Evolutionary conservation across 2,797 vertebrate species (phyloP).

Genomic region (Epinephelus malabaricus): DNA sequence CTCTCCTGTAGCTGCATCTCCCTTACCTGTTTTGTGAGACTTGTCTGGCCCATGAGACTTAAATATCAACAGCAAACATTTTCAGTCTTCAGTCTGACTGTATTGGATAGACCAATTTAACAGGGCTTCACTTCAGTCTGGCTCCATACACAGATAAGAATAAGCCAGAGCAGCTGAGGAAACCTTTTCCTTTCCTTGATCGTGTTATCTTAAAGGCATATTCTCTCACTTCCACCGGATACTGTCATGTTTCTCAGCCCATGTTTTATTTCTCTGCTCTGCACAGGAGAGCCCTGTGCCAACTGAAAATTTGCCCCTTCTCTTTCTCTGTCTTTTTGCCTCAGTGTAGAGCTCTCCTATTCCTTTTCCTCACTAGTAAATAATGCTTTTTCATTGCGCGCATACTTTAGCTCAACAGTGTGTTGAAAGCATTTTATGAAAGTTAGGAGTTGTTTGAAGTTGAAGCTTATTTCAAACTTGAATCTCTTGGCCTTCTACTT

Average conservation of each 20-base stretch:
- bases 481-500: conserved; percentile 69
- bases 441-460: conserved; percentile 79
- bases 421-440: conserved; percentile 77
- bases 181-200: conserved; percentile 66
- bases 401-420: conserved; percentile 50
- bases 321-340: conserved; percentile 50
- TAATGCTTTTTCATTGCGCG: conserved; percentile 83
- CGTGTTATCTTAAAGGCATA: conserved; percentile 69
- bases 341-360: conserved; percentile 37
- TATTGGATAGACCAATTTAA: conserved; percentile 53
- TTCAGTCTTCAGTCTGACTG: conserved; percentile 24
- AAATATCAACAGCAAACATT: conserved; percentile 38
- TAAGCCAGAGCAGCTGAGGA: conserved; percentile 47
- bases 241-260: conserved; percentile 70
- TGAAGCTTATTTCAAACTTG: conserved; percentile 65
- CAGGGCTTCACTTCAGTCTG: conserved; percentile 53
- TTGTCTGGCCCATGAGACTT: conserved; percentile 16
- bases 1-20: background rate
- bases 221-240: conserved; percentile 70
- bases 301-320: conserved; percentile 45
- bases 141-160: conserved; percentile 64
- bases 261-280: conserved; percentile 68
- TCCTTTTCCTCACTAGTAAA: conserved; percentile 74
- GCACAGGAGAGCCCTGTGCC: conserved; percentile 46
- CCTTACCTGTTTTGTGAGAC: conserved; percentile 8